These are phyloP conservation scores for Bombus waltoni DNA, from an alignment of 1,140 invertebrate species.

Conservation along the genomic window DNA sequence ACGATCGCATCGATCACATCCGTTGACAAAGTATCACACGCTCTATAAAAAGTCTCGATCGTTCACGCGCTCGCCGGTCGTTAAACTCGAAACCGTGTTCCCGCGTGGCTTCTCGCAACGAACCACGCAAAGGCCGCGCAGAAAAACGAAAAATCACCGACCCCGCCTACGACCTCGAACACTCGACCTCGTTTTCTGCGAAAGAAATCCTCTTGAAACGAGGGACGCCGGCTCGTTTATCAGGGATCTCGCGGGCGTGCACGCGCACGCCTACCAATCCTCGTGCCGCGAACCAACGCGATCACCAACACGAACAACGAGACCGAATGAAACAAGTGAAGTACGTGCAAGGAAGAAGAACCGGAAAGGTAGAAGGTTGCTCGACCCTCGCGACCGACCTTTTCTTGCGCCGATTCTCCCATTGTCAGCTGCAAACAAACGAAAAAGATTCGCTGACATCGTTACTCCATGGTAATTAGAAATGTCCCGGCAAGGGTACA, in stretches of 20 bases:
- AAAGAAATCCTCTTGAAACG: slow-evolving; percentile 76
- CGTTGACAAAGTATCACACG: background rate
- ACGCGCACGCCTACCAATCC: slow-evolving; percentile 71
- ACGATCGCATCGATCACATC: background rate
- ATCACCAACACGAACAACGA: slow-evolving; percentile 1
- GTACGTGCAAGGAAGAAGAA: background rate
- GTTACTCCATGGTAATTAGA: slow-evolving; percentile 73
- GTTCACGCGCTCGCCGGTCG: background rate
- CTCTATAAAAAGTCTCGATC: background rate
- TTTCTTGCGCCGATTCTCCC: slow-evolving; percentile 52
- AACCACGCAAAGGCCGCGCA: background rate
- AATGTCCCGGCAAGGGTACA: slow-evolving; percentile 67
- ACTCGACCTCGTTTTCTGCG: slow-evolving; percentile 66
- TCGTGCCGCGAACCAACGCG: slow-evolving; percentile 35
- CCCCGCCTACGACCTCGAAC: slow-evolving; percentile 73
- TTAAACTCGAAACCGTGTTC: background rate
- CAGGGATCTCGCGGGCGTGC: slow-evolving; percentile 73
- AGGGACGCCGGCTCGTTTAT: slow-evolving; percentile 80
- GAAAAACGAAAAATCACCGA: slow-evolving; percentile 48
- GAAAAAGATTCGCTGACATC: slow-evolving; percentile 73
- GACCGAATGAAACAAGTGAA: background rate
- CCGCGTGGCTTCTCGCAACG: background rate
- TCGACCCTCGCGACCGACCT: slow-evolving; percentile 2
- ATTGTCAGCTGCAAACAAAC: slow-evolving; percentile 55
- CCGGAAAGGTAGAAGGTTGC: slow-evolving; percentile 2